A percentile compares a stretch with the other conserved stretches of the same genome.
Conservation (phyloP, 1,140 invertebrate genomes). For the Ericerus pela region DNA sequence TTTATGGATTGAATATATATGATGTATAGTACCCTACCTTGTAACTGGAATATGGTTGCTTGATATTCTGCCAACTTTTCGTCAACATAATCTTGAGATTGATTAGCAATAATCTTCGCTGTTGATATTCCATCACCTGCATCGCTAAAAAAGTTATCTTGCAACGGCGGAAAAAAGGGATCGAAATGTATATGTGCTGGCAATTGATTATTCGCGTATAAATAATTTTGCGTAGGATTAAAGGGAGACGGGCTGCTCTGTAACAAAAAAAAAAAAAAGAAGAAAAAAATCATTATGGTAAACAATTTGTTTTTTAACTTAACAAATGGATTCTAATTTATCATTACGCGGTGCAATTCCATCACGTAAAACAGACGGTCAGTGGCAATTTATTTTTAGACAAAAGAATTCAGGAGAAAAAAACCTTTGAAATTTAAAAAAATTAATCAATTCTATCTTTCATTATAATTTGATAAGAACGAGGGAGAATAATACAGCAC, state of each 20-base stretch:
- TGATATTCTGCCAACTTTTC: slow-evolving; percentile 86
- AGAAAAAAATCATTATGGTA: too few relatives aligned
- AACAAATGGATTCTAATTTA: too few relatives aligned
- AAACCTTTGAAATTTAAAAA: too few relatives aligned
- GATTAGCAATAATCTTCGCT: slow-evolving; percentile 78
- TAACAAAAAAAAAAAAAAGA: slow-evolving; percentile 27
- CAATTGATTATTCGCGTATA: slow-evolving; percentile 44
- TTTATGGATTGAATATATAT: too few relatives aligned
- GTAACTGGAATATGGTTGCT: slow-evolving; percentile 72
- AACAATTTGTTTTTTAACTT: too few relatives aligned
- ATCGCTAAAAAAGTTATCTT: slow-evolving; percentile 29
- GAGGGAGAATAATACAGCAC: too few relatives aligned
- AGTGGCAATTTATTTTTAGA: too few relatives aligned
- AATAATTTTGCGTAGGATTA: slow-evolving; percentile 44
- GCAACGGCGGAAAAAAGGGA: slow-evolving; percentile 48
- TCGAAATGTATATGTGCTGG: slow-evolving; percentile 41
- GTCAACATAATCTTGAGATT: slow-evolving; percentile 86
- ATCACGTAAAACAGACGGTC: too few relatives aligned
- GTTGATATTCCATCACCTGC: slow-evolving; percentile 54
- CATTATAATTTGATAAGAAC: too few relatives aligned
- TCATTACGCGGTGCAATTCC: too few relatives aligned
- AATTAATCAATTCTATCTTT: too few relatives aligned
- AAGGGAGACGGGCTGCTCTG: slow-evolving; percentile 36
- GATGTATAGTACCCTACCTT: slow-evolving; percentile 61
- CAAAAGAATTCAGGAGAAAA: too few relatives aligned